phyloP scores from a whole-genome alignment of 2,888 invertebrate genomes.

The Holacanthella duospinosa region DNA sequence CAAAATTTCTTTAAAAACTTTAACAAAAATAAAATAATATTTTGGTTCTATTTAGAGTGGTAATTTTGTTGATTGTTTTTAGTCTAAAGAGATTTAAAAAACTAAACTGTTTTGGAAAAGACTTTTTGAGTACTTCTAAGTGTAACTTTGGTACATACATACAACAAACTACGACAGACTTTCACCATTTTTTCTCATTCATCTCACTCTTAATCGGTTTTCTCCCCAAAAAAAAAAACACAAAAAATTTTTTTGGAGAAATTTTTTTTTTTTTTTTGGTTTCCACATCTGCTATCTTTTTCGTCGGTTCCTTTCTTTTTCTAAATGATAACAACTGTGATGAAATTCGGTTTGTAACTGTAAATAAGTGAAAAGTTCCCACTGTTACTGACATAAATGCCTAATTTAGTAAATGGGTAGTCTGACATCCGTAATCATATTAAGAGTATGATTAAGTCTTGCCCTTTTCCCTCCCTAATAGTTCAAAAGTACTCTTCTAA shows the following conservation, averaged over 20 bases:
- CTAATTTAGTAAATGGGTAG: background rate
- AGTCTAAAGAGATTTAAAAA: too few relatives aligned
- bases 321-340: conserved; percentile 1
- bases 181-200: background rate
- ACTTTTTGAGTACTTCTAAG: background rate
- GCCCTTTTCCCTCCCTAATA: background rate
- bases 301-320: background rate
- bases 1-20: too few relatives aligned
- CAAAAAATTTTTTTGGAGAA: too few relatives aligned
- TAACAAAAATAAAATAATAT: too few relatives aligned
- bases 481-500: background rate
- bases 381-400: background rate
- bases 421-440: background rate
- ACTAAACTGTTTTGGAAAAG: background rate
- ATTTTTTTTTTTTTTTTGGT: too few relatives aligned
- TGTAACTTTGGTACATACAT: background rate
- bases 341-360: background rate
- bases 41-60: too few relatives aligned
- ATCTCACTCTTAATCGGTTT: conserved; percentile 25
- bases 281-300: conserved; percentile 37
- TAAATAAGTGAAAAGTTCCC: background rate
- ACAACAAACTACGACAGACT: background rate
- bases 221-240: too few relatives aligned
- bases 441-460: background rate
- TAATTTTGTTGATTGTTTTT: too few relatives aligned